Evolutionary conservation across 2,797 vertebrate species (phyloP), one percentile per base, ranked within the genome.

Genomic region (Rallus crepitans): DNA sequence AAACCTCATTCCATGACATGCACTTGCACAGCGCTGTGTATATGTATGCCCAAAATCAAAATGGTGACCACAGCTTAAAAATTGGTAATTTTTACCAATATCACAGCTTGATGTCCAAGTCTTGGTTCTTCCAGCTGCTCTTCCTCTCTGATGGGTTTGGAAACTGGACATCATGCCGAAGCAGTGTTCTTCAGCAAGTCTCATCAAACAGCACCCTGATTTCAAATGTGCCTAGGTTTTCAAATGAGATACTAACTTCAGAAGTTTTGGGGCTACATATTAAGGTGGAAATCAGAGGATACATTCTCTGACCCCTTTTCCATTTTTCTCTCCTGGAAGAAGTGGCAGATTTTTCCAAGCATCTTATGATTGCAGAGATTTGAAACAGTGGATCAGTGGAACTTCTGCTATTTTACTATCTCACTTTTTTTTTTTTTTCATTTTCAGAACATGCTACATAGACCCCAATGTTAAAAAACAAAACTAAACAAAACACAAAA

Each of bases 91-190:
- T 91, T 92, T 81, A 2, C 2, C 24, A 2, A 6, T 50, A 17
- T 7, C 35, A 76, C 27, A 84, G 35, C 7, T 4, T 82, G 50
- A 45, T 40, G 20, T 87, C 61, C 40, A 85, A 75, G 19, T 9
- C 9, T 11, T 13, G 19, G 42, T 52, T 85, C 30, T 78, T 85
- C 21, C 37, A 88, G 52, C 1, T 7, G 5, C 55, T 55, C 60
- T 57, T 12, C 24, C 4, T 75, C 16, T 85, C 30, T 33, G 45
- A 48, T 14, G 30, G 10, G 2, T 65, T 83, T 79, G 42, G 61
- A 75, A 87, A 69, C 8, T 33, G 16, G n/a, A 6, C 0, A 0
- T 21, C 10, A 8, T 77, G 25, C 35, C 61, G 60, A 1, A 1
- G 23, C 3, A 35, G 12, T 7, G 19, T 12, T 69, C 42, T 30